Percentiles rank a stretch among this genome's conserved stretches.
These are phyloP conservation scores for Drosophila azteca DNA, from an alignment of 1,140 invertebrate genomes.

Conservation along the genomic window DNA sequence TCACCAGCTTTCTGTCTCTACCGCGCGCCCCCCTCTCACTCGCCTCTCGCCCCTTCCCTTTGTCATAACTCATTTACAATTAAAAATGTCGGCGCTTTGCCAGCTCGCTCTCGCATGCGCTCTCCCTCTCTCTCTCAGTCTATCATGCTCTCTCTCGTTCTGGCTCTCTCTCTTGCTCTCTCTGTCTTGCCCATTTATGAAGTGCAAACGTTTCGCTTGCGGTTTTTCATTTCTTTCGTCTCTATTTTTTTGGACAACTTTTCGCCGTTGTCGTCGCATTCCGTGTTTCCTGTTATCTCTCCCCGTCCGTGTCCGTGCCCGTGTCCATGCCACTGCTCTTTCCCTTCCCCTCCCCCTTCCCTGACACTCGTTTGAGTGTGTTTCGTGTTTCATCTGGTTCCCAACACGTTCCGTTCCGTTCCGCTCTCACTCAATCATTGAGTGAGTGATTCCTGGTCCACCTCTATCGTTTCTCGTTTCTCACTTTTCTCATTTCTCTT, in stretches of 20 bases:
- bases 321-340: no score
- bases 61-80: slow-evolving; percentile 83
- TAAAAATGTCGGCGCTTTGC: slow-evolving; percentile 83
- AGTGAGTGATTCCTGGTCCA: slow-evolving; percentile 26
- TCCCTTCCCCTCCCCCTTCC: no score
- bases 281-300: slow-evolving; percentile 63
- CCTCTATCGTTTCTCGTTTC: slow-evolving; percentile 2
- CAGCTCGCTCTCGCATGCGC: slow-evolving; percentile 11
- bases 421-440: slow-evolving; percentile 20
- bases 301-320: slow-evolving; percentile 7
- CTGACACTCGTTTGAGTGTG: slow-evolving; percentile 50
- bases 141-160: slow-evolving; percentile 13
- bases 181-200: slow-evolving; percentile 77
- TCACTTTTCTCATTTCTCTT: background rate
- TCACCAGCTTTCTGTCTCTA: slow-evolving; percentile 36
- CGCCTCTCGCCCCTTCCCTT: slow-evolving; percentile 16
- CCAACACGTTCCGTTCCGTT: slow-evolving; percentile 11
- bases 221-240: slow-evolving; percentile 65
- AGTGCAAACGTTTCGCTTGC: slow-evolving; percentile 83
- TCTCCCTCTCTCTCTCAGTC: background rate
- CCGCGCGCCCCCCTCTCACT: slow-evolving; percentile 1
- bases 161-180: slow-evolving; percentile 1
- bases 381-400: slow-evolving; percentile 40
- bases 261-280: slow-evolving; percentile 79
- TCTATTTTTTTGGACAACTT: slow-evolving; percentile 66